Evolutionary conservation across 2,797 vertebrate genomes (phyloP).

Genomic region (Spinus olivaceus): DNA sequence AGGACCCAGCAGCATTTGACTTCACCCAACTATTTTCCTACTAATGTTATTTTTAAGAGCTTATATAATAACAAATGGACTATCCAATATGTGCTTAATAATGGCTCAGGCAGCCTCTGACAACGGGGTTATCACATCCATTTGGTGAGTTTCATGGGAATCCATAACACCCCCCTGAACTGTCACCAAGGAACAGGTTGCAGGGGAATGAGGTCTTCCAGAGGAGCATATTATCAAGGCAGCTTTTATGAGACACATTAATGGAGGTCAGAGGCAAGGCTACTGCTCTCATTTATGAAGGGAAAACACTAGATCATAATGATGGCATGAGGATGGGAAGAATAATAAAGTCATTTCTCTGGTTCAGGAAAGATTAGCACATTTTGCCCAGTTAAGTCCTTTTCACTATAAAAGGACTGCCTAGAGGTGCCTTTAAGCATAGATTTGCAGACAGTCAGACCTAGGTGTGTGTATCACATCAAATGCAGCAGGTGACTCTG

Average conservation of each 20-base stretch:
- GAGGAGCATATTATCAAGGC: neutral
- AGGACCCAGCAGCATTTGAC: neutral
- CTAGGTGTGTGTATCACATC: neutral
- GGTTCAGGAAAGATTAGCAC: slow-evolving; percentile 16
- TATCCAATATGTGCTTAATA: neutral
- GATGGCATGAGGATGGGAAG: neutral
- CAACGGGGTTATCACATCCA: neutral
- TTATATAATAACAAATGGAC: neutral
- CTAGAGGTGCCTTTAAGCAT: neutral
- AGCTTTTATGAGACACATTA: neutral
- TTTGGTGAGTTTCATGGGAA: slow-evolving; percentile 1
- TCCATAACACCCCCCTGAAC: neutral
- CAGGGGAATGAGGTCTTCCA: slow-evolving; percentile 8
- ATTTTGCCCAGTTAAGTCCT: slow-evolving; percentile 14
- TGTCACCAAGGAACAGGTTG: neutral
- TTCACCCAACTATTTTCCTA: neutral
- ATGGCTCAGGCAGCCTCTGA: neutral
- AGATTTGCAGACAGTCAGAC: neutral
- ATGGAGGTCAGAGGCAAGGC: slow-evolving; percentile 38
- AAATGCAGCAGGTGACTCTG: neutral
- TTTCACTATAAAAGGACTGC: neutral
- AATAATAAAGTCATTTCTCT: slow-evolving; percentile 3
- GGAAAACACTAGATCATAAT: slow-evolving; percentile 9
- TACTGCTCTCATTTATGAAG: slow-evolving; percentile 1
- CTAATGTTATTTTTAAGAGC: neutral